Evolutionary conservation across 2,888 invertebrate species (phyloP).

Genomic region (Volucella zonaria): DNA sequence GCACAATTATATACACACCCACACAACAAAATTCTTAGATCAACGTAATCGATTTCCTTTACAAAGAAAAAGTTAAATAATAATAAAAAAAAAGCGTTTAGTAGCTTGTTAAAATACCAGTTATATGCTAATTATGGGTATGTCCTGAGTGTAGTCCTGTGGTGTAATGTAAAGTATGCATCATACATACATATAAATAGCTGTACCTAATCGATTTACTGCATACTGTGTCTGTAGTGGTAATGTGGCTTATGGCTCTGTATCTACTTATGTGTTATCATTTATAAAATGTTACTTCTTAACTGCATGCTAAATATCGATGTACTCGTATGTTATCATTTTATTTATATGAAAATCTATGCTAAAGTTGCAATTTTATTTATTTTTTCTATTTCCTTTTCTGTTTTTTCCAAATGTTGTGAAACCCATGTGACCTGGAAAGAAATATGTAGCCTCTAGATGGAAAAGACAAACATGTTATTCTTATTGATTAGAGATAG

Average conservation of each 20-base stretch:
- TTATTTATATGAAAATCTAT: background rate
- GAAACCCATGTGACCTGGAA: too few relatives aligned
- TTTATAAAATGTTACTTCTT: background rate
- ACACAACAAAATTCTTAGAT: constrained; percentile 16
- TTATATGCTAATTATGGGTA: constrained; percentile 53
- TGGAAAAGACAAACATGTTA: too few relatives aligned
- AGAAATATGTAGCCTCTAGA: too few relatives aligned
- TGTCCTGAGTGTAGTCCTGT: constrained; percentile 54
- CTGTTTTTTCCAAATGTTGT: too few relatives aligned
- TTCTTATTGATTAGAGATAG: too few relatives aligned
- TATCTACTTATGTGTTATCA: background rate
- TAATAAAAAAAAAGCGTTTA: constrained; percentile 7
- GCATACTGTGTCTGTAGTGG: constrained; percentile 53
- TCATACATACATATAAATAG: constrained; percentile 13
- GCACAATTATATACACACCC: constrained; percentile 45
- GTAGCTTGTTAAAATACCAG: constrained; percentile 34
- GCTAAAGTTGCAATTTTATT: background rate
- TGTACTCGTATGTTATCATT: background rate
- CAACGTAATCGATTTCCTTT: background rate
- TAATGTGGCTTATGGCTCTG: constrained; percentile 37
- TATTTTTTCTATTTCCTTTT: too few relatives aligned
- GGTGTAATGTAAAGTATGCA: constrained; percentile 36
- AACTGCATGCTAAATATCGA: constrained; percentile 16
- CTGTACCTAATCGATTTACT: constrained; percentile 42
- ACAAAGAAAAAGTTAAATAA: background rate